Evolutionary conservation across 2,113 vertebrate species (phyloP), one percentile per base, ranked within the genome.

Genomic region (Vulpes vulpes): DNA sequence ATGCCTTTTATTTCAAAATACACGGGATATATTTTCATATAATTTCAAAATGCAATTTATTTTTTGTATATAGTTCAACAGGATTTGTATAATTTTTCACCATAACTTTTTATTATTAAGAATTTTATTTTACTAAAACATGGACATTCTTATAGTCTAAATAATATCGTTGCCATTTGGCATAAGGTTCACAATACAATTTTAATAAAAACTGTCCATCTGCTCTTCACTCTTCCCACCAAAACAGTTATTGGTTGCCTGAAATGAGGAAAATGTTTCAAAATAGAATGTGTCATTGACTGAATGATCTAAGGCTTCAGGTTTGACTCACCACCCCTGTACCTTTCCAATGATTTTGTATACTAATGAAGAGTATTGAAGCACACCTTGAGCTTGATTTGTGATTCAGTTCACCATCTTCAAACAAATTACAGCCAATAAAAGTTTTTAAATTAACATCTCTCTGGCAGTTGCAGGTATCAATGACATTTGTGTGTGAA

Each of bases 361-460:
- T 51, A 87, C 35, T 38, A 35, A 76, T 14, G 69, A 84, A 81
- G 79, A 69, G 16, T 43, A 62, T 64, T n/a, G 53, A 80, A 91
- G 55, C 32, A 92, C 49, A 67, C 1, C 55, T 64, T 83, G 23
- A 74, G 59, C 87, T 96, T 94, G 80, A 90, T 96, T 96, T 97
- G 83, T 67, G 53, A 96, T 96, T 97, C 96, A 35, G 30, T 79
- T 91, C 90, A 78, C 87, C 83, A 82, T 92, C 96, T 87, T 95
- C 93, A 95, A 85, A 79, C 82, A 98, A 95, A 95, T 94, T 93
- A 93, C 3, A 62, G 91, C 82, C 96, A 94, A 94, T 97, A 94
- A 90, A 97, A 81, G 53, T 98, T 96, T 97, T 88, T 82, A 79
- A 95, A 97, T 95, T 95, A 97, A 81, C 96, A 87, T 94, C 83